These are phyloP conservation scores for Neogobius melanostomus DNA, from an alignment of 2,113 vertebrate species.

Conservation along the genomic window DNA sequence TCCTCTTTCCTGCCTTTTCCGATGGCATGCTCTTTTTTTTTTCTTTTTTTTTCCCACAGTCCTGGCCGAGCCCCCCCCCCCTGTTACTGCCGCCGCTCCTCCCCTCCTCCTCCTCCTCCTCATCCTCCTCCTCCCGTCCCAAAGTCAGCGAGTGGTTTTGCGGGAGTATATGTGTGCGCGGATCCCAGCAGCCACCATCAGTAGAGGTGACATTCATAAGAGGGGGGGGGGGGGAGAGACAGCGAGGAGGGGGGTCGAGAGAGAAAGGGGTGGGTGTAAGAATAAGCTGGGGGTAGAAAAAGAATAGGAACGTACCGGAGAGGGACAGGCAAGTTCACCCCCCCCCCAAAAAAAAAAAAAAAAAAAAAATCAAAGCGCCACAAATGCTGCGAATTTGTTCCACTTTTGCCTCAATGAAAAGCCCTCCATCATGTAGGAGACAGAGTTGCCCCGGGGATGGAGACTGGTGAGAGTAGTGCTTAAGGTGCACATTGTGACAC, in stretches of 20 bases:
- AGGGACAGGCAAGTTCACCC: slow-evolving; percentile 48
- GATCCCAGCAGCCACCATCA: slow-evolving; percentile 78
- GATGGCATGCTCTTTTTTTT: slow-evolving; percentile 68
- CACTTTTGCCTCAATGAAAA: slow-evolving; percentile 29
- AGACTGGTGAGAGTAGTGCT: slow-evolving; percentile 33
- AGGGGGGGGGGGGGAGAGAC: slow-evolving; percentile 34
- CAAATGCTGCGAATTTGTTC: slow-evolving; percentile 42
- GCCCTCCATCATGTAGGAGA: slow-evolving; percentile 31
- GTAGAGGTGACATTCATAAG: slow-evolving; percentile 84
- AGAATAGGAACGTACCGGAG: slow-evolving; percentile 37
- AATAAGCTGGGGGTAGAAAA: slow-evolving; percentile 40
- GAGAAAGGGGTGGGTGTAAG: slow-evolving; percentile 33
- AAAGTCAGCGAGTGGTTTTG: slow-evolving; percentile 72
- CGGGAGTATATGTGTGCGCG: slow-evolving; percentile 65
- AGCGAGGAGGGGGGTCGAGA: not conserved
- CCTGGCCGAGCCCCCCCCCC: slow-evolving; percentile 56
- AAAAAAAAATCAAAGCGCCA: slow-evolving; percentile 19
- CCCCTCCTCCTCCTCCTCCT: slow-evolving; percentile 17
- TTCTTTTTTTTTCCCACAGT: slow-evolving; percentile 66
- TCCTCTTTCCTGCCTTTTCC: slow-evolving; percentile 71
- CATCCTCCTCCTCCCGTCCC: slow-evolving; percentile 62
- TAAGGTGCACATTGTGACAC: slow-evolving; percentile 64
- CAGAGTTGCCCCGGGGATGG: slow-evolving; percentile 27
- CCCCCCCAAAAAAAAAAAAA: too few species aligned
- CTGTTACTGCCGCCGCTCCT: slow-evolving; percentile 28